These are phyloP conservation scores for Chrysomela aeneicollis DNA, from an alignment of 2,888 invertebrate genomes.

Conservation along the genomic window DNA sequence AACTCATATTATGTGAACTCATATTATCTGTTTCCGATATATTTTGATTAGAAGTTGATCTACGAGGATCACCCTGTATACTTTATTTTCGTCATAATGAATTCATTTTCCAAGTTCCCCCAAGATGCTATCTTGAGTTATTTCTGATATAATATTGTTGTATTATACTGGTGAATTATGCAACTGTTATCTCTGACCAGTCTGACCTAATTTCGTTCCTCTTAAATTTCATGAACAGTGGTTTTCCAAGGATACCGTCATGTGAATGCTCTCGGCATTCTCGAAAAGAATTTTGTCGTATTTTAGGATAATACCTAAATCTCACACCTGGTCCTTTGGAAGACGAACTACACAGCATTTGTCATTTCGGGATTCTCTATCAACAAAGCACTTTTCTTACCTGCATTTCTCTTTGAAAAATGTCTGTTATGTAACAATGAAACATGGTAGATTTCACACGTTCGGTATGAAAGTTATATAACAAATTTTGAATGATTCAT, in stretches of 20 bases:
- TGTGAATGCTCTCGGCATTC: background rate
- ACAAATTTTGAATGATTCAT: background rate
- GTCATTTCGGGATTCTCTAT: slow-evolving; percentile 36
- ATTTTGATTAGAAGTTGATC: too few relatives aligned
- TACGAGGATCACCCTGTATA: too few relatives aligned
- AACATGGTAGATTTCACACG: background rate
- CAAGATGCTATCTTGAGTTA: too few relatives aligned
- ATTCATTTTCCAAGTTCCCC: too few relatives aligned
- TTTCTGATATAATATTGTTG: too few relatives aligned
- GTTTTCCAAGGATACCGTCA: background rate
- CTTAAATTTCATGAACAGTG: background rate
- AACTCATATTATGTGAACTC: too few relatives aligned
- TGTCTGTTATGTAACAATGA: slow-evolving; percentile 28
- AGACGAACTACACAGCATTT: slow-evolving; percentile 44
- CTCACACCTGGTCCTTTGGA: slow-evolving; percentile 44
- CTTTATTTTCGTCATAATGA: too few relatives aligned
- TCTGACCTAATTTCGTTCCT: background rate
- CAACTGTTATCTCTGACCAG: background rate
- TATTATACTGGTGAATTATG: too few relatives aligned
- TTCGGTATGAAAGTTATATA: background rate
- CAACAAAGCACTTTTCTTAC: slow-evolving; percentile 37
- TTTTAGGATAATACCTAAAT: slow-evolving; percentile 8
- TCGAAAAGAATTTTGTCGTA: background rate
- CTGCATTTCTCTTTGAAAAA: slow-evolving; percentile 31
- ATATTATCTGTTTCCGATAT: too few relatives aligned